Evolutionary conservation across 2,113 vertebrate species (phyloP), one percentile per base, ranked within the genome.

Genomic region (Synodontis membranacea): DNA sequence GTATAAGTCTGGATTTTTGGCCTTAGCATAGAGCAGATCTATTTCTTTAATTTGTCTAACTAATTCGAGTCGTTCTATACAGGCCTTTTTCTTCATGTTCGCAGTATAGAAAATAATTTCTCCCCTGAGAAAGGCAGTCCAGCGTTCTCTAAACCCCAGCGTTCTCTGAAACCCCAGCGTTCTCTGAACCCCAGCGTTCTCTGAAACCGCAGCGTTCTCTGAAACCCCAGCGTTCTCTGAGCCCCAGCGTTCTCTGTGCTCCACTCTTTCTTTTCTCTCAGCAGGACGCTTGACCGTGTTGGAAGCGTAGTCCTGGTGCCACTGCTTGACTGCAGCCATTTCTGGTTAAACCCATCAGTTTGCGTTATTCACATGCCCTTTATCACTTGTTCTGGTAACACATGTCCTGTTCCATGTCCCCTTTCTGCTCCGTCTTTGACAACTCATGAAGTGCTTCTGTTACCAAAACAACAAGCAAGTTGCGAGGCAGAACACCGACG

Each of bases 391-490:
- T 8, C 46, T 56, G 25, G 2, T 80, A 80, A 42, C n/a, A 28
- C 74, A 34, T 31, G 21, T 11, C 1, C 17, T 17, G 8, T 39
- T 68, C 17, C 48, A 14, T 39, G 31, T 50, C 48, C 74, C 17
- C 60, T 58, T 56, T 11, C 84, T 28, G 15, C 9, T 28, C 56
- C 23, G 34, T 44, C 31, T 34, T 50, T 84, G 81, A 84, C 17
- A 68, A 44, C 19, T 9, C 31, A 62, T 66, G 48, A 88, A 85
- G 66, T 46, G 52, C 39, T 76, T 11, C 3, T n/a, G 46, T 86
- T 82, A 34, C 60, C 68, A 78, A 12, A 6, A n/a, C 66, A 28
- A 75, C 37, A 21, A 81, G 70, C 39, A 23, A 54, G 25, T 86
- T 15, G 34, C n/a, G 23, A 72, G 68, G 34, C 42, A 2, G 25